Base-by-base conservation (phyloP, 1,140 invertebrate species). In the Melitaea cinxia region DNA sequence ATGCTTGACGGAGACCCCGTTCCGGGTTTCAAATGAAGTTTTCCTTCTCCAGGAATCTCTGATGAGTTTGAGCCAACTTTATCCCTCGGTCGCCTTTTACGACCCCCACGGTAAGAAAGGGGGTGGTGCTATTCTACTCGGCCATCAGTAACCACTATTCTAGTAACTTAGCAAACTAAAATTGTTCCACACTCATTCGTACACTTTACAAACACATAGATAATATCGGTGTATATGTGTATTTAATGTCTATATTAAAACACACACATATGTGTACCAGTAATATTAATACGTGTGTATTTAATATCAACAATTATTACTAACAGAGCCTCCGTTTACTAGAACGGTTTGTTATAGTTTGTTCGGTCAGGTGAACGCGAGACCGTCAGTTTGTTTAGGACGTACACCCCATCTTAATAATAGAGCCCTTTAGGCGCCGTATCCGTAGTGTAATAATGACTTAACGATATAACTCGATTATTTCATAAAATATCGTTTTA, bases 351-450 rank as follows among this genome's bases (percentile, higher is more conserved):
- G 55, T 58, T 61, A 61, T 50, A 67, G 57, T 66, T 62, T 42
- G 60, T 19, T 19, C 49, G 62, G 60, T 54, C 60, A 62, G 60
- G 60, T 62, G 55, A 57, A 39, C 19, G 58, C 47, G 17, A 24
- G 33, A n/a, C 50, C 52, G 60, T 45, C 42, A n/a, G 69, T 75
- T 75, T 60, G 35, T 65, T 75, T 75, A 75, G 72, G 69, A 64
- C 49, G 58, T 35, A 14, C 30, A 49, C 60, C 65, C 58, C 49
- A 30, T 68, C 66, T 58, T 71, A 71, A 63, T 72, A 69, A 65
- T 61, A 68, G 60, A 65, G 72, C 72, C 72, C 69, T 71, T 58
- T 64, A 59, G 61, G 59, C 49, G 67, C 26, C 57, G 21, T 65
- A 59, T 33, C 21, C 62, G 58, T 54, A 47, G 24, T 58, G 49